Percentiles rank a stretch among this genome's conserved stretches.
These are phyloP conservation scores for Ormyrus labotus DNA, from an alignment of 2,888 invertebrate genomes.

Conservation along the genomic window DNA sequence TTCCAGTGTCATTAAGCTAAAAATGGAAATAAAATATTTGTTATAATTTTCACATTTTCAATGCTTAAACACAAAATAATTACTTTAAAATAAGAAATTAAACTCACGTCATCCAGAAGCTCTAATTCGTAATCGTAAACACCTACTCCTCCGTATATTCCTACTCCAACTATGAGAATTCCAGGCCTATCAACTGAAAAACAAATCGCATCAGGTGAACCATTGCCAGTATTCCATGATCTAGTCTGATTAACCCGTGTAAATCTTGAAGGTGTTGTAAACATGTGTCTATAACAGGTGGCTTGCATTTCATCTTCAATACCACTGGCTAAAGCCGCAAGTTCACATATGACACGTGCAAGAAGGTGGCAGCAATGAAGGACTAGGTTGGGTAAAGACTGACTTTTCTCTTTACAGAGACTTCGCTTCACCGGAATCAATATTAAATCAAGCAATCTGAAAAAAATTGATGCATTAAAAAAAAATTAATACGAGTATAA, in stretches of 20 bases:
- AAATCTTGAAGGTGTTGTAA: slow-evolving; percentile 93
- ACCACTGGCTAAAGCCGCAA: slow-evolving; percentile 88
- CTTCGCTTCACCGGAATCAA: slow-evolving; percentile 84
- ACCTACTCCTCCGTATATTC: slow-evolving; percentile 92
- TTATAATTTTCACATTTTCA: background rate
- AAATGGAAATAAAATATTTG: slow-evolving; percentile 52
- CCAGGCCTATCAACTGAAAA: slow-evolving; percentile 95
- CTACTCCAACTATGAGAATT: slow-evolving; percentile 91
- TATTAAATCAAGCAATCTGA: slow-evolving; percentile 86
- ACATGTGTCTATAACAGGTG: slow-evolving; percentile 85
- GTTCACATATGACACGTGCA: slow-evolving; percentile 90
- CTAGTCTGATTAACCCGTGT: slow-evolving; percentile 91
- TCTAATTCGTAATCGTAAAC: slow-evolving; percentile 95
- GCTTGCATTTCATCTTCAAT: slow-evolving; percentile 86
- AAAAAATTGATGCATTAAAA: background rate
- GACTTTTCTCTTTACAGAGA: slow-evolving; percentile 78
- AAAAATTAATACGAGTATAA: background rate
- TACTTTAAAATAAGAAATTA: slow-evolving; percentile 19
- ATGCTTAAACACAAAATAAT: slow-evolving; percentile 14
- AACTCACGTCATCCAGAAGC: slow-evolving; percentile 86
- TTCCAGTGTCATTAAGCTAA: slow-evolving; percentile 77
- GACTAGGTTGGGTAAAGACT: slow-evolving; percentile 79
- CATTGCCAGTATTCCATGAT: slow-evolving; percentile 98
- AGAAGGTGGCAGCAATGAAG: slow-evolving; percentile 86
- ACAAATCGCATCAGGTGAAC: slow-evolving; percentile 96